Conservation (phyloP, 2,113 vertebrate species). For the Poicephalus meyeri region DNA sequence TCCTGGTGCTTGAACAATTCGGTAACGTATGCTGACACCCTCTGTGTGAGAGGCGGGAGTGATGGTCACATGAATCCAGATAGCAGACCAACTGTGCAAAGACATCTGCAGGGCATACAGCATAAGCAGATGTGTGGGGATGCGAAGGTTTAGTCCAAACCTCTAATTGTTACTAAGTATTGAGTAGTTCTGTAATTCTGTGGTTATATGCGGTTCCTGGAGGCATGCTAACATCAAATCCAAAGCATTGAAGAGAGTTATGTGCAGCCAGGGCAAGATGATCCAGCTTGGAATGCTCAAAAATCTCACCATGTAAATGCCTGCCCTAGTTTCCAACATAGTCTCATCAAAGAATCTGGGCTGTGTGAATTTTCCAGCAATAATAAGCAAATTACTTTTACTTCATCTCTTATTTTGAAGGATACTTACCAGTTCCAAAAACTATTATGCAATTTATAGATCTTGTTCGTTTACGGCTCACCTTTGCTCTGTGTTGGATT, state of each 20-base stretch:
- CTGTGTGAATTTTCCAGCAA: not conserved
- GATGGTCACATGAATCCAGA: not conserved
- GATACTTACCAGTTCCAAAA: not conserved
- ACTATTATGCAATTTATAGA: not conserved
- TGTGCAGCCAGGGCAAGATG: not conserved
- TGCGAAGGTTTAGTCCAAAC: slow-evolving; percentile 4
- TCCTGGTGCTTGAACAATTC: not conserved
- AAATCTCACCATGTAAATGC: not conserved
- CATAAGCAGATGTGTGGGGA: not conserved
- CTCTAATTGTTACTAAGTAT: not conserved
- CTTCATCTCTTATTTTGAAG: not conserved
- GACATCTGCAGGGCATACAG: not conserved
- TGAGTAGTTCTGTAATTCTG: not conserved
- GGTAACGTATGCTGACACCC: not conserved
- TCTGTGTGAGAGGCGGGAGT: not conserved
- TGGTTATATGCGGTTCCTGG: not conserved
- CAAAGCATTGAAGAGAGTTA: not conserved
- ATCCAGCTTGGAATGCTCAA: slow-evolving; percentile 7
- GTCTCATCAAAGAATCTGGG: not conserved
- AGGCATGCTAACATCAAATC: not conserved
- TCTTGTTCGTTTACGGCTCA: not conserved
- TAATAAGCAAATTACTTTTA: not conserved
- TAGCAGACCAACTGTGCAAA: not conserved
- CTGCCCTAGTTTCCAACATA: not conserved
- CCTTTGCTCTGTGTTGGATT: not conserved